Evolutionary conservation across 2,797 vertebrate species (phyloP).

Genomic region (Moxostoma hubbsi): DNA sequence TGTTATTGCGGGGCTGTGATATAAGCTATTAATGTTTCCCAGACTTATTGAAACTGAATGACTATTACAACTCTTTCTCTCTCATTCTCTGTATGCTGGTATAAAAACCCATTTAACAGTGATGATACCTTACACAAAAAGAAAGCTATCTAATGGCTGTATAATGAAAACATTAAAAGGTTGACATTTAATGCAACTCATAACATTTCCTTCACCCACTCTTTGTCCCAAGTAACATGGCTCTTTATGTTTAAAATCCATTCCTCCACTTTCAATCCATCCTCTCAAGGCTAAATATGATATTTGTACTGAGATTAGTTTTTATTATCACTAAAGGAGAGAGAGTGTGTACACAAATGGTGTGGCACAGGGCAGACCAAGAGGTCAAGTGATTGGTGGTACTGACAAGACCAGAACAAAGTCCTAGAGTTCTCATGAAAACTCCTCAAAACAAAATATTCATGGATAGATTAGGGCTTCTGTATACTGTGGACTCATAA

Average conservation of each 20-base stretch:
- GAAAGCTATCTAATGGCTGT: constrained; percentile 14
- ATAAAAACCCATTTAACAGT: constrained; percentile 34
- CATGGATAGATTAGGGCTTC: constrained; percentile 10
- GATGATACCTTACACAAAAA: constrained; percentile 36
- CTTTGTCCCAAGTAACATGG: constrained; percentile 47
- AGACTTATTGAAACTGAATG: constrained; percentile 33
- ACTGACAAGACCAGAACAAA: neutral
- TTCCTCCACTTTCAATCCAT: constrained; percentile 49
- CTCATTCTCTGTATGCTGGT: constrained; percentile 1
- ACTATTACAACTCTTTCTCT: constrained; percentile 15
- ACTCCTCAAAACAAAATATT: neutral
- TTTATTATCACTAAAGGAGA: constrained; percentile 62
- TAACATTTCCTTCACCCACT: neutral
- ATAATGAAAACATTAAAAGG: constrained; percentile 28
- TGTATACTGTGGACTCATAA: constrained; percentile 30
- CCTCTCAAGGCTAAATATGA: constrained; percentile 56
- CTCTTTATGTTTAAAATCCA: constrained; percentile 53
- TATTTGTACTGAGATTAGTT: constrained; percentile 74
- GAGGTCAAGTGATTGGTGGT: constrained; percentile 54
- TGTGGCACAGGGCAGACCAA: constrained; percentile 55
- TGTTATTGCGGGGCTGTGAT: constrained; percentile 8
- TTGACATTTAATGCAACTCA: constrained; percentile 15
- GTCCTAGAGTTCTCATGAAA: constrained; percentile 26
- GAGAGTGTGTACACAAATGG: constrained; percentile 70
- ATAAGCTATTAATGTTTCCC: constrained; percentile 32